These are phyloP conservation scores for Syrmaticus mikado DNA, from an alignment of 2,113 vertebrate genomes.

Conservation along the genomic window DNA sequence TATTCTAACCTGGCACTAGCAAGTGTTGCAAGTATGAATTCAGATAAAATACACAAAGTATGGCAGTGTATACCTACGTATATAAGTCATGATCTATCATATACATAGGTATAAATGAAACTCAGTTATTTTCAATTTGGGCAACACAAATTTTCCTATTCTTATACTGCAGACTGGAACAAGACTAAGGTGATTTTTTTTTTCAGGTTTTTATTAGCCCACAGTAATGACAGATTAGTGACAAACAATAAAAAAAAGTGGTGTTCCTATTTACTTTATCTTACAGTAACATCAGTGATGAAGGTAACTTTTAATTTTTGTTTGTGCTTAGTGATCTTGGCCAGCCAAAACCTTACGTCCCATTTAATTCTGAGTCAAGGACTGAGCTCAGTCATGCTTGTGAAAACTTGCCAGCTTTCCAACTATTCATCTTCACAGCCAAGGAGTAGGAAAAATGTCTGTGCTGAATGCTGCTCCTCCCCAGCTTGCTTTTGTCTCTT, in stretches of 20 bases:
- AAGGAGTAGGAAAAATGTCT: conserved; percentile 23
- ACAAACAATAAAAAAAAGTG: not conserved
- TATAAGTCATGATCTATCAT: not conserved
- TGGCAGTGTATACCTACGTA: not conserved
- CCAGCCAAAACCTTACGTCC: conserved; percentile 9
- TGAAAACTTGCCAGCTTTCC: conserved; percentile 53
- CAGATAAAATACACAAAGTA: not conserved
- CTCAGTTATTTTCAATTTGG: not conserved
- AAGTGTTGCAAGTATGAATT: not conserved
- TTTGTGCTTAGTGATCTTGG: not conserved
- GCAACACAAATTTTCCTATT: not conserved
- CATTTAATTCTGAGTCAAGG: conserved; percentile 42
- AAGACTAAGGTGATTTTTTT: not conserved
- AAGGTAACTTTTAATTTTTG: conserved; percentile 40
- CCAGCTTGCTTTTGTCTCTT: conserved; percentile 25
- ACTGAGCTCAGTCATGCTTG: conserved; percentile 49
- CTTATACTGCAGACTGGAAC: not conserved
- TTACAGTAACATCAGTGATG: not conserved
- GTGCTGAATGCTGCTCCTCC: not conserved
- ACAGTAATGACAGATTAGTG: not conserved
- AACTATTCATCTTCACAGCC: conserved; percentile 28
- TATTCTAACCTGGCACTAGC: not conserved
- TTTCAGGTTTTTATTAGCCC: not conserved
- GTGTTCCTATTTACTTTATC: not conserved
- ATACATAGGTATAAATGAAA: not conserved